Percentiles rank a stretch among this genome's conserved stretches.
Conservation (phyloP, 2,888 invertebrate species). For the Fissipunctia ypsillon region DNA sequence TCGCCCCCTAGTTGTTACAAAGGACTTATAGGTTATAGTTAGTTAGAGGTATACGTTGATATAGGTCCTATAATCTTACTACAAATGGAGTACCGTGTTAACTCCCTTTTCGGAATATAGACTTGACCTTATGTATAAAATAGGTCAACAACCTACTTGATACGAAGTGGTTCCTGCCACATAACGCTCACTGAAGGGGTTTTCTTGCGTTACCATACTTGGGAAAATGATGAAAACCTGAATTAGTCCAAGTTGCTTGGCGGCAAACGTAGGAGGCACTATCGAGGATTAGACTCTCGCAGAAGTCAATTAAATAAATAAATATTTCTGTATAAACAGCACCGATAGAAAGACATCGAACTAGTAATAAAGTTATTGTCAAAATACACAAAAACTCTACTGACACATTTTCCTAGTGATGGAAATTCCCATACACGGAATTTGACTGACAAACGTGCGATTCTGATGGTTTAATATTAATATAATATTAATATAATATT, state of each 20-base stretch:
- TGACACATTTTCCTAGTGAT: not conserved
- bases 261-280: not conserved
- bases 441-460: not conserved
- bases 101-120: not conserved
- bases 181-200: not conserved
- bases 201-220: slow-evolving; percentile 6
- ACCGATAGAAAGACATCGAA: not conserved
- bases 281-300: not conserved
- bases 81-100: not conserved
- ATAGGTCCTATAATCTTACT: no score
- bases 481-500: no score
- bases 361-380: not conserved
- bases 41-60: no score
- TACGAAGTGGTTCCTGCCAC: slow-evolving; percentile 7
- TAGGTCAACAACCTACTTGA: slow-evolving; percentile 4
- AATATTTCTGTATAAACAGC: no score
- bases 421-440: not conserved
- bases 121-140: not conserved
- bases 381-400: not conserved
- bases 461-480: not conserved
- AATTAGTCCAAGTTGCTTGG: not conserved
- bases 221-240: not conserved
- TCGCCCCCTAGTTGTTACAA: not conserved
- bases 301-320: not conserved
- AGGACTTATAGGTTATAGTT: no score